phyloP scores from a whole-genome alignment of 2,888 invertebrate genomes.

The Meloe dianella region DNA sequence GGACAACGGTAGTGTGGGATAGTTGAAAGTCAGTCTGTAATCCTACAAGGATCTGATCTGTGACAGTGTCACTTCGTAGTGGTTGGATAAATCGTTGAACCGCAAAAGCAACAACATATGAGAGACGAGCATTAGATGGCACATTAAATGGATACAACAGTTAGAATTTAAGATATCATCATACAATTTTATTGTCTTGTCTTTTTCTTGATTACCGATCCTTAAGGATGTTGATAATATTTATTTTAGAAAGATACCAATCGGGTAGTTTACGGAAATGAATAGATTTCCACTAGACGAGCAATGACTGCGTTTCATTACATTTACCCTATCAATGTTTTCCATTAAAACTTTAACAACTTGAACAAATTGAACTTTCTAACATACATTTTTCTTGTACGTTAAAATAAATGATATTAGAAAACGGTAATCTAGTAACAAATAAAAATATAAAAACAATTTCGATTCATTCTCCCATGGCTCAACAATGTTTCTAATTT shows the following conservation, averaged over 20 bases:
- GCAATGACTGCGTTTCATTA: background rate
- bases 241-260: background rate
- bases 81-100: conserved; percentile 49
- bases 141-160: conserved; percentile 40
- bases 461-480: background rate
- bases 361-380: conserved; percentile 1
- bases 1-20: conserved; percentile 42
- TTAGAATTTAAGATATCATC: conserved; percentile 44
- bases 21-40: conserved; percentile 49
- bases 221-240: background rate
- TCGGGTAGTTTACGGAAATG: background rate
- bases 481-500: background rate
- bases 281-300: background rate
- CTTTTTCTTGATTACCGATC: background rate
- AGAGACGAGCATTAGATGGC: conserved; percentile 46
- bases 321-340: background rate
- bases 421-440: background rate
- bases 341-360: conserved; percentile 7
- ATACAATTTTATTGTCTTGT: conserved; percentile 22
- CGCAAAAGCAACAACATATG: conserved; percentile 46
- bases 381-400: background rate
- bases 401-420: background rate
- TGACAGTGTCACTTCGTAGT: conserved; percentile 31
- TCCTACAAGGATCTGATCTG: conserved; percentile 46
- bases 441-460: too few species aligned